Evolutionary conservation across 2,888 invertebrate species (phyloP).

Genomic region (Pyrochroa serraticornis): DNA sequence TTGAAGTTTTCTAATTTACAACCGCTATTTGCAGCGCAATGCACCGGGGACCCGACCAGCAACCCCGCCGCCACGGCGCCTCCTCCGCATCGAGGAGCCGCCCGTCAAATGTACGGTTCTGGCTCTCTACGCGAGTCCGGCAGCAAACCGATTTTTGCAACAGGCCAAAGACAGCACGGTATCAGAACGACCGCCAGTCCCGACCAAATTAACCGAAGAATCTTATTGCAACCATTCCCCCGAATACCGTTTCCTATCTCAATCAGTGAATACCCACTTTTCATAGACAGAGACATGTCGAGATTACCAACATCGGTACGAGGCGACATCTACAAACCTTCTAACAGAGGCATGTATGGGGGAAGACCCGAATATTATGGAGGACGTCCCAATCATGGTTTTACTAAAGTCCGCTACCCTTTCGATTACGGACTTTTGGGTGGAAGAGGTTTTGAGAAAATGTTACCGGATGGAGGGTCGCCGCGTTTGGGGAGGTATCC

Average conservation of each 20-base stretch:
- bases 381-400: conserved; percentile 44
- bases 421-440: conserved; percentile 44
- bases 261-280: conserved; percentile 37
- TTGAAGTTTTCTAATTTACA: no score
- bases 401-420: conserved; percentile 37
- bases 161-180: conserved; percentile 53
- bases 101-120: conserved; percentile 65
- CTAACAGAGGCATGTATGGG: conserved; percentile 47
- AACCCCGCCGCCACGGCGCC: conserved; percentile 56
- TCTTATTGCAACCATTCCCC: conserved; percentile 31
- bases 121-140: conserved; percentile 61
- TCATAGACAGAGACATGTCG: conserved; percentile 25
- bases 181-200: conserved; percentile 52
- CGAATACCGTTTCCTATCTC: conserved; percentile 39
- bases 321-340: conserved; percentile 17
- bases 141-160: conserved; percentile 54
- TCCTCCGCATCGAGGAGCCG: conserved; percentile 58
- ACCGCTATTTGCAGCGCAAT: conserved; percentile 11
- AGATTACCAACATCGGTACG: conserved; percentile 3
- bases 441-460: conserved; percentile 40
- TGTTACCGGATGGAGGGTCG: conserved; percentile 28
- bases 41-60: conserved; percentile 35
- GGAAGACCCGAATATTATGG: conserved; percentile 50
- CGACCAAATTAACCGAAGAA: conserved; percentile 21
- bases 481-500: conserved; percentile 27